Conservation (phyloP, 2,113 vertebrate genomes). For the Thunnus maccoyii region DNA sequence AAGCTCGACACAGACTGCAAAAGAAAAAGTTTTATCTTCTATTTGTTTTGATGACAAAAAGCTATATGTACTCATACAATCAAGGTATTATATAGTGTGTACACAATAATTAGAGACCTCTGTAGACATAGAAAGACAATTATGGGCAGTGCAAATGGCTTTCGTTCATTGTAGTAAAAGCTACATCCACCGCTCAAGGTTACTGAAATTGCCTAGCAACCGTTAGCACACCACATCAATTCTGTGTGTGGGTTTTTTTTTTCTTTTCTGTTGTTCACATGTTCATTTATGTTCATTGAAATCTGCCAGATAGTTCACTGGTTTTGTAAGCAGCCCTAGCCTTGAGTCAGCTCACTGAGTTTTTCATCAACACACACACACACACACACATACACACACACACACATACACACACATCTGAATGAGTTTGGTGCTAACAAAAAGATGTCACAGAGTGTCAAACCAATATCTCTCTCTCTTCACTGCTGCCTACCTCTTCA, state of each 20-base stretch:
- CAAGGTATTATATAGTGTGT: not conserved
- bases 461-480: slow-evolving; percentile 73
- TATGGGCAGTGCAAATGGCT: not conserved
- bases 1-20: not conserved
- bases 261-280: slow-evolving; percentile 56
- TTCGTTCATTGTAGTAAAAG: slow-evolving; percentile 47
- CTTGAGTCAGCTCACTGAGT: slow-evolving; percentile 78
- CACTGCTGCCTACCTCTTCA: slow-evolving; percentile 73
- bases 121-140: not conserved
- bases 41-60: slow-evolving; percentile 1
- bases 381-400: slow-evolving; percentile 46
- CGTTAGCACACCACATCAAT: slow-evolving; percentile 26
- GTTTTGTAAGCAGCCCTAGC: slow-evolving; percentile 74
- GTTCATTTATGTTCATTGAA: slow-evolving; percentile 83
- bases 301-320: slow-evolving; percentile 80
- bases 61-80: not conserved
- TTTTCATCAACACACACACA: slow-evolving; percentile 65
- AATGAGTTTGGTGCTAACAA: slow-evolving; percentile 69
- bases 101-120: slow-evolving; percentile 12
- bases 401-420: slow-evolving; percentile 49
- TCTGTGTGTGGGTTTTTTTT: not conserved
- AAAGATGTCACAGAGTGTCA: slow-evolving; percentile 78
- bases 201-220: slow-evolving; percentile 74
- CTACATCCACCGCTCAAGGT: slow-evolving; percentile 50
- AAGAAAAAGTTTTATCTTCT: not conserved